Evolutionary conservation across 2,797 vertebrate species (phyloP), one percentile per base, ranked within the genome.

Genomic region (Astyanax mexicanus): DNA sequence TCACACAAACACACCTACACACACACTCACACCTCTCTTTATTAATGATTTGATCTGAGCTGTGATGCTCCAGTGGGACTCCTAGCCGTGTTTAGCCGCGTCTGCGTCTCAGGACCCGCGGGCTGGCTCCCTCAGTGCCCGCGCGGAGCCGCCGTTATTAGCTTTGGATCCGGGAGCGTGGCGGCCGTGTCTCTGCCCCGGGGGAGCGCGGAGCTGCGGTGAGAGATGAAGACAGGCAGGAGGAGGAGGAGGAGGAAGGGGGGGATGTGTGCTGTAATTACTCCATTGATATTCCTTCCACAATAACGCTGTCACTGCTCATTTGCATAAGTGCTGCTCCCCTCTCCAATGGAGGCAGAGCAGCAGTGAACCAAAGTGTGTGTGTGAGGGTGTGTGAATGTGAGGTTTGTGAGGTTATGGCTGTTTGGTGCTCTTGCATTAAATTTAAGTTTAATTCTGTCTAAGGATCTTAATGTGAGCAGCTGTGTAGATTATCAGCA

Each of bases 281-380:
- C 97, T 98, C 96, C 96, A 98, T 99, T 99, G 98, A 99, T 98
- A 99, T 99, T 98, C 97, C 95, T 95, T 92, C 90, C 95, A 97
- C 97, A 97, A 98, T 98, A 96, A 97, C 91, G 91, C 96, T 98
- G 98, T 96, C 97, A 96, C 95, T 89, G 93, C 95, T 95, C 95
- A 98, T 99, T 99, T 99, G 95, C 97, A 99, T 99, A 98, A 96
- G 75, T 72, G 75, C 72, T 69, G 72, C 72, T 69, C 42, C 57
- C 93, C 92, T 92, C 92, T 88, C 84, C 89, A 81, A 70, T 84
- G 88, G 88, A 92, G 85, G 92, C 88, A 95, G 94, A 95, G 93
- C 93, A 92, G 92, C 94, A 92, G 91, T 87, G 89, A 87, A 89
- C 93, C 90, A 93, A 89, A 91, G 89, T 89, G 87, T 90, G 92